Evolutionary conservation across 2,888 invertebrate species (phyloP).

Genomic region (Aleiodes alternator): DNA sequence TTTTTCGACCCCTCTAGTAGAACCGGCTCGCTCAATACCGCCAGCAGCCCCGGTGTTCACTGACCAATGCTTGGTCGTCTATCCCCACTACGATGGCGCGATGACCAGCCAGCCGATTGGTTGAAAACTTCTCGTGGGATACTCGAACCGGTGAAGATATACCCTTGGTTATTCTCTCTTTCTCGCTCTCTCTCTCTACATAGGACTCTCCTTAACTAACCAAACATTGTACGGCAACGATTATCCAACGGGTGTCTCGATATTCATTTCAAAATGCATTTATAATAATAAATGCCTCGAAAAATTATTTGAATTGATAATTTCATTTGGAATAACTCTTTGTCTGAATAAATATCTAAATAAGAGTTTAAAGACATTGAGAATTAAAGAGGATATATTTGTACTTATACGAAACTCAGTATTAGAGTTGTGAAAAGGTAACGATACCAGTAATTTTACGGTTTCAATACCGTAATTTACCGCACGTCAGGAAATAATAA

Average conservation of each 20-base stretch:
- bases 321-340: no score
- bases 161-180: conserved; percentile 24
- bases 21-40: conserved; percentile 50
- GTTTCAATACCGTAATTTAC: no score
- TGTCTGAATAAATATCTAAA: no score
- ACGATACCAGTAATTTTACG: no score
- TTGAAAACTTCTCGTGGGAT: conserved; percentile 63
- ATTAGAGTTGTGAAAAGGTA: no score
- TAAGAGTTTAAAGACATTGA: no score
- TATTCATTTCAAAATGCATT: conserved; percentile 47
- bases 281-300: neutral
- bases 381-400: no score
- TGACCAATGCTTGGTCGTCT: conserved; percentile 74
- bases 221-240: conserved; percentile 67
- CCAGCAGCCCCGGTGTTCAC: conserved; percentile 50
- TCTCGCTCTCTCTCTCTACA: conserved; percentile 52
- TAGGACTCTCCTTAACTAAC: conserved; percentile 57
- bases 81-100: conserved; percentile 67
- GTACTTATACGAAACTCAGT: no score
- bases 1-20: conserved; percentile 69
- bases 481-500: no score
- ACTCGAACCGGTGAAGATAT: conserved; percentile 48
- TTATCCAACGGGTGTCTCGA: conserved; percentile 69
- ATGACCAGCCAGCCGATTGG: conserved; percentile 74
- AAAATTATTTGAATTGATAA: no score